Evolutionary conservation across 2,888 invertebrate genomes (phyloP).

Genomic region (Parnassius mnemosyne): DNA sequence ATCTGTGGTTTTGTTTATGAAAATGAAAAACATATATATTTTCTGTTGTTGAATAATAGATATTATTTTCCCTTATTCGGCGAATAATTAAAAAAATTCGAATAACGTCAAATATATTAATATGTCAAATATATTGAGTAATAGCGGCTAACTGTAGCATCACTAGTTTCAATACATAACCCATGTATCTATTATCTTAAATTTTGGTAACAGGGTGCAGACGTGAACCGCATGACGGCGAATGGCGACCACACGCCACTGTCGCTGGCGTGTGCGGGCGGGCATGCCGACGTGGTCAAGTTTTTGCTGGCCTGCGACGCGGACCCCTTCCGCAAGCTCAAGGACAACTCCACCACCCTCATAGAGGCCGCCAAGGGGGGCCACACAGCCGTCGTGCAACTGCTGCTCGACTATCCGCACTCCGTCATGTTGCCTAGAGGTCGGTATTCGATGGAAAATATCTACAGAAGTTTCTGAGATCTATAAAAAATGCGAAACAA

Average conservation of each 20-base stretch:
- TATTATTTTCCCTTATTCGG: too few relatives aligned
- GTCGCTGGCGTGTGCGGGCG: conserved; percentile 97
- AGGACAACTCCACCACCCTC: conserved; percentile 99
- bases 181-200: too few relatives aligned
- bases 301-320: conserved; percentile 94
- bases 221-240: conserved; percentile 86
- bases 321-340: conserved; percentile 97
- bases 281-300: conserved; percentile 96
- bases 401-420: conserved; percentile 96
- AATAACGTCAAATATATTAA: too few relatives aligned
- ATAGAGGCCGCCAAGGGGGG: conserved; percentile 99
- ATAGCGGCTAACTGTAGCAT: too few relatives aligned
- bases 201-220: conserved; percentile 68
- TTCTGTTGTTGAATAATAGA: too few relatives aligned
- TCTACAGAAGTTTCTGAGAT: not conserved
- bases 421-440: conserved; percentile 86
- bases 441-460: conserved; percentile 41
- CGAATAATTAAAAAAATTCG: too few relatives aligned
- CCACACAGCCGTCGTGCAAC: conserved; percentile 96
- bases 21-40: too few relatives aligned
- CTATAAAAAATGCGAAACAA: too few relatives aligned
- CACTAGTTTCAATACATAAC: too few relatives aligned
- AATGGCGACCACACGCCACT: conserved; percentile 98
- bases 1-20: too few relatives aligned
- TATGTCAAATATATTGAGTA: too few relatives aligned